Conservation (phyloP, 2,797 vertebrate species). For the Craterocephalus amniculus region DNA sequence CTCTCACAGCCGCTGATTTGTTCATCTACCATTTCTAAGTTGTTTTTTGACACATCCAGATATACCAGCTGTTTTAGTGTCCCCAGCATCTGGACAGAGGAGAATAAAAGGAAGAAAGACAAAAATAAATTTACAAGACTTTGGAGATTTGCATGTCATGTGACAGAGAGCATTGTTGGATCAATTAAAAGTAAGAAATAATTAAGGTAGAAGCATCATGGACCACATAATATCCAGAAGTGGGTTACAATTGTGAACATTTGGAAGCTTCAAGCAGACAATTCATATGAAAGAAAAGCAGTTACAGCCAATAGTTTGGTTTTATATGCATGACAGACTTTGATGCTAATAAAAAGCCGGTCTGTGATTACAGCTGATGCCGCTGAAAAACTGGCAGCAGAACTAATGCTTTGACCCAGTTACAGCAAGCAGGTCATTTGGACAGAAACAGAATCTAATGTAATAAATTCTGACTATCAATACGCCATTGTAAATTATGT, state of each 20-base stretch:
- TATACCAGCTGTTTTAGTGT: constrained; percentile 93
- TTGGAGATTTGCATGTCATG: not conserved
- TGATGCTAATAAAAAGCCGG: constrained; percentile 50
- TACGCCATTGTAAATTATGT: constrained; percentile 31
- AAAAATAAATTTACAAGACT: no score
- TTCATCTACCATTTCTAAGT: constrained; percentile 94
- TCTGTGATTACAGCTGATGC: constrained; percentile 70
- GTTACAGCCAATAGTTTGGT: constrained; percentile 1
- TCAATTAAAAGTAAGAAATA: constrained; percentile 10
- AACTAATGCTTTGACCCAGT: constrained; percentile 71
- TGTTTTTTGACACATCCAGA: constrained; percentile 98
- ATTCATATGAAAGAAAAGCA: constrained; percentile 16
- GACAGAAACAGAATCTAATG: constrained; percentile 38
- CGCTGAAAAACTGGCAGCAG: constrained; percentile 54
- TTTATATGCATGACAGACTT: constrained; percentile 32
- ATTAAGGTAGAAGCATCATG: not conserved
- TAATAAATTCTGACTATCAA: constrained; percentile 37
- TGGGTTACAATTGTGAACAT: not conserved
- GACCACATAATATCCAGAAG: not conserved
- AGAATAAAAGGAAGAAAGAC: not conserved
- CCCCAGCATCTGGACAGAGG: constrained; percentile 87
- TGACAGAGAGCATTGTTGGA: not conserved
- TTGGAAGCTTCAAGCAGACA: not conserved
- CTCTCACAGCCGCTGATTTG: constrained; percentile 95
- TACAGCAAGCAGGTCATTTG: constrained; percentile 63